Evolutionary conservation across 2,888 invertebrate genomes (phyloP).

Genomic region (Podabrus alpinus): DNA sequence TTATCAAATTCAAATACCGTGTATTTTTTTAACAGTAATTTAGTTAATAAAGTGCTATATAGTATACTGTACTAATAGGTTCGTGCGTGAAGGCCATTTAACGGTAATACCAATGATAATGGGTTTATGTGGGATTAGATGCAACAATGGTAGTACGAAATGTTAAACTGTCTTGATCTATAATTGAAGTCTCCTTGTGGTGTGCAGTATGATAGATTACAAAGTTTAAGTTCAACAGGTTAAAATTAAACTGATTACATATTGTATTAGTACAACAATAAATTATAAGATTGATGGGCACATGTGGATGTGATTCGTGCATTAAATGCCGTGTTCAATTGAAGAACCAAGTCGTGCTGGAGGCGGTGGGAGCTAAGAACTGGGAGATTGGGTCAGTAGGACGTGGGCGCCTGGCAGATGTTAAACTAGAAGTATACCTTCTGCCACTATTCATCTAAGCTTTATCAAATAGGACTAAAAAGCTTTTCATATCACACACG

Average conservation of each 20-base stretch:
- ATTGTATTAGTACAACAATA: constrained; percentile 12
- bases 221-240: background rate
- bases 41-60: background rate
- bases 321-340: constrained; percentile 36
- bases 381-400: constrained; percentile 52
- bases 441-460: constrained; percentile 27
- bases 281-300: constrained; percentile 30
- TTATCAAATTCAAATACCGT: background rate
- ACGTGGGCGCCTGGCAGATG: constrained; percentile 50
- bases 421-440: constrained; percentile 41
- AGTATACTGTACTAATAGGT: background rate
- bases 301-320: constrained; percentile 32
- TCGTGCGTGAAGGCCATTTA: background rate
- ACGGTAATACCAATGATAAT: constrained; percentile 4
- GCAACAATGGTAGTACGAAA: background rate
- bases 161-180: constrained; percentile 7
- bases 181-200: constrained; percentile 11
- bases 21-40: background rate
- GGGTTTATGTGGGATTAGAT: background rate
- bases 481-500: background rate
- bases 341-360: constrained; percentile 37
- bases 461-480: background rate
- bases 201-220: background rate
- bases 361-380: constrained; percentile 44
- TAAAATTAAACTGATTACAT: background rate